These are phyloP conservation scores for Yponomeuta malinellus DNA, from an alignment of 2,888 invertebrate genomes.

Conservation along the genomic window DNA sequence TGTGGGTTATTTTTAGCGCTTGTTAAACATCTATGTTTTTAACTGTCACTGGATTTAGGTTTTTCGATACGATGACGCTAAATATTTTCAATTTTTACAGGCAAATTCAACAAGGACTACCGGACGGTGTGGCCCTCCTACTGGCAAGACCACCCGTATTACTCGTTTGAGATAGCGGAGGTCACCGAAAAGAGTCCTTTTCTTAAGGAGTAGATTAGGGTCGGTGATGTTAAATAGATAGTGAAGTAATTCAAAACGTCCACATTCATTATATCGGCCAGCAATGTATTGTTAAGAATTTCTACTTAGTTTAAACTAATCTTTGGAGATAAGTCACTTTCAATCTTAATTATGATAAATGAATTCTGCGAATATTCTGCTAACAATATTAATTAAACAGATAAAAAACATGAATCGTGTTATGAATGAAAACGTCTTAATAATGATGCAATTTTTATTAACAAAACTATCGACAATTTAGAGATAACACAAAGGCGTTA, in stretches of 20 bases:
- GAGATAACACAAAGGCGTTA: conserved; percentile 11
- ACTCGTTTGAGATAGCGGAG: conserved; percentile 48
- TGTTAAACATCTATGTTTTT: no score
- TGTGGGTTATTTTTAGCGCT: no score
- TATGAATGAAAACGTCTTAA: background rate
- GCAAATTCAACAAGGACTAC: conserved; percentile 62
- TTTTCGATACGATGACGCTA: no score
- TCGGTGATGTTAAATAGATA: background rate
- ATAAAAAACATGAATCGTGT: no score
- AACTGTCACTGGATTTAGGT: no score
- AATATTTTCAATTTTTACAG: conserved; percentile 28
- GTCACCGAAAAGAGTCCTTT: conserved; percentile 36
- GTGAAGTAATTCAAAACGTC: background rate
- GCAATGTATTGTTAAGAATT: no score
- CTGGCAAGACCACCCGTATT: conserved; percentile 66
- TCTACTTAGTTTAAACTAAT: no score
- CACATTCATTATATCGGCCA: background rate
- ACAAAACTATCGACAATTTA: conserved; percentile 2
- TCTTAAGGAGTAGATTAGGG: background rate
- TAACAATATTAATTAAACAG: no score
- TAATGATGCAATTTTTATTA: conserved; percentile 6
- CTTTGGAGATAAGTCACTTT: no score
- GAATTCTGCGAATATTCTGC: no score
- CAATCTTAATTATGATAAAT: no score
- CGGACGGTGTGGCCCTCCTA: conserved; percentile 48